Conservation (phyloP, 2,113 vertebrate genomes). For the Garra rufa region DNA sequence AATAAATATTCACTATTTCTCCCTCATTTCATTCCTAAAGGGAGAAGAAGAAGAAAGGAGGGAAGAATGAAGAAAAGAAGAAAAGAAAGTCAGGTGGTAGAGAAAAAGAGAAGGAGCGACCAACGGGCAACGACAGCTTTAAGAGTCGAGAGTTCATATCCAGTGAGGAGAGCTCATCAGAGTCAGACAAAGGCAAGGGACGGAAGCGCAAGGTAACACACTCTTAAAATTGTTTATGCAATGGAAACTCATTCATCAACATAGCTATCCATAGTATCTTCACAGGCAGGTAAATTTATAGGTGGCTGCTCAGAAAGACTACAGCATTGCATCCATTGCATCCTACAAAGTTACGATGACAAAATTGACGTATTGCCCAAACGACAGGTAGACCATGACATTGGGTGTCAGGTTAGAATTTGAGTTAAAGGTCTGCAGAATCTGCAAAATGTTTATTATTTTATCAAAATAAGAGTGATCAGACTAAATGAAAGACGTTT, state of each 20-base stretch:
- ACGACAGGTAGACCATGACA: no score
- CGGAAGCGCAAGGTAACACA: constrained; percentile 61
- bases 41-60: constrained; percentile 77
- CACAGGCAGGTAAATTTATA: not conserved
- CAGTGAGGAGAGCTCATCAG: constrained; percentile 85
- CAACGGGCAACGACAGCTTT: constrained; percentile 77
- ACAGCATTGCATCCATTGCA: no score
- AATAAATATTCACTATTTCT: not conserved
- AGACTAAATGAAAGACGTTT: no score
- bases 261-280: not conserved
- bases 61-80: constrained; percentile 69
- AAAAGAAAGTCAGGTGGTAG: constrained; percentile 71
- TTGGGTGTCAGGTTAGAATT: no score
- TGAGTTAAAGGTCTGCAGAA: no score
- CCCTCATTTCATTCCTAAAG: constrained; percentile 50
- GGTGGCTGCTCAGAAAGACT: not conserved
- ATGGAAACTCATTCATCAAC: not conserved
- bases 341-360: no score
- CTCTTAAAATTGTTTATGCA: not conserved
- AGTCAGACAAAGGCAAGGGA: constrained; percentile 77
- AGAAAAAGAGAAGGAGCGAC: constrained; percentile 71
- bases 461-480: no score
- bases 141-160: constrained; percentile 89
- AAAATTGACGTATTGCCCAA: no score
- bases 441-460: no score